A percentile compares a stretch with the other conserved stretches of the same genome.
phyloP scores from a whole-genome alignment of 2,797 vertebrate species.

The Xenops minutus region DNA sequence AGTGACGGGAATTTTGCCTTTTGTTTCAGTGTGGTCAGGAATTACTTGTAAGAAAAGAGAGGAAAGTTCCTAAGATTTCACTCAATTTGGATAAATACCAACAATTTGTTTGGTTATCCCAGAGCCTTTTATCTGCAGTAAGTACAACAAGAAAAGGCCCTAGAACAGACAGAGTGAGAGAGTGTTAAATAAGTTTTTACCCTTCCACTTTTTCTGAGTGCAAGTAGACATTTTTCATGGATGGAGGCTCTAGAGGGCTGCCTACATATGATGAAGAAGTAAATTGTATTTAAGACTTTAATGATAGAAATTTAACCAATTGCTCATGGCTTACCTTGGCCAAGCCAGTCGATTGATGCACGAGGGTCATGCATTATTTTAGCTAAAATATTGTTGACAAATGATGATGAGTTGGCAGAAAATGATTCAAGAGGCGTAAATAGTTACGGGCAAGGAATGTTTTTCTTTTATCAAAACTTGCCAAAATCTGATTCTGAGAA shows the following conservation, averaged over 20 bases:
- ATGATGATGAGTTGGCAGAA: background rate
- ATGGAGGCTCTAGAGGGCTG: background rate
- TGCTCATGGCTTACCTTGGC: background rate
- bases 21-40: background rate
- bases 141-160: constrained; percentile 25
- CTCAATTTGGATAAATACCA: constrained; percentile 38
- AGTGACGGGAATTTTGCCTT: background rate
- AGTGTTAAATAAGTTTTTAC: constrained; percentile 24
- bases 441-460: background rate
- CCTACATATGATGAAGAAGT: background rate
- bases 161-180: constrained; percentile 10
- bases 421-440: background rate
- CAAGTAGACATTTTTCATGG: background rate
- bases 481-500: background rate
- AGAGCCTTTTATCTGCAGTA: background rate
- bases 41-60: constrained; percentile 5
- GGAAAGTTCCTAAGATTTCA: constrained; percentile 15
- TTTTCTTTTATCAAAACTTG: background rate
- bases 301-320: background rate
- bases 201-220: background rate
- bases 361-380: background rate
- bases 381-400: background rate
- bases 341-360: background rate
- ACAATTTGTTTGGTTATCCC: constrained; percentile 40
- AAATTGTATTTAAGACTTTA: constrained; percentile 5